A percentile compares a stretch with the other conserved stretches of the same genome.
phyloP scores from a whole-genome alignment of 2,888 invertebrate genomes.

The Bimastos eiseni region DNA sequence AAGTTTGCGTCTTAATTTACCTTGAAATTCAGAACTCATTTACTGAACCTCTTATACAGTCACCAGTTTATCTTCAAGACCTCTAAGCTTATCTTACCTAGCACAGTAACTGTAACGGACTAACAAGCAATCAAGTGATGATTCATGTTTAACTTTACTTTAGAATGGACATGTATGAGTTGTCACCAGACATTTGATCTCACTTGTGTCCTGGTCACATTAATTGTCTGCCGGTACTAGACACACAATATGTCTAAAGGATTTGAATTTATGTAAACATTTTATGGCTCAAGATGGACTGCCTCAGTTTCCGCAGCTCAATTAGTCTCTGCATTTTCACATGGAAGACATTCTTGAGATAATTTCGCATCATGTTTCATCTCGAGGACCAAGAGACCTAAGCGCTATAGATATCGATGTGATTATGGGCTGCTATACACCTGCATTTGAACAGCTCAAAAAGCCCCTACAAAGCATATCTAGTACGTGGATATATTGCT shows the following conservation, averaged over 20 bases:
- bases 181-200: background rate
- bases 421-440: background rate
- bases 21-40: background rate
- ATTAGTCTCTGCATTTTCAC: slow-evolving; percentile 5
- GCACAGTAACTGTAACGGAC: no score
- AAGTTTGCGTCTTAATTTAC: background rate
- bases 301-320: background rate
- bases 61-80: no score
- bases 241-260: background rate
- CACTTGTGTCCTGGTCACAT: background rate
- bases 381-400: background rate
- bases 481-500: background rate
- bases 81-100: no score
- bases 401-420: background rate
- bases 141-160: no score
- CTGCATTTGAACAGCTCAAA: background rate
- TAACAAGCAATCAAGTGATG: no score
- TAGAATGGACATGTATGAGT: background rate
- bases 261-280: background rate
- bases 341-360: background rate
- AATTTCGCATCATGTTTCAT: background rate
- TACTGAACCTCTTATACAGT: no score
- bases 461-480: background rate
- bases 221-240: background rate
- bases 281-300: background rate